A percentile compares a stretch with the other conserved stretches of the same genome.
Evolutionary conservation across 2,113 vertebrate species (phyloP).

Genomic region (Mastomys coucha): DNA sequence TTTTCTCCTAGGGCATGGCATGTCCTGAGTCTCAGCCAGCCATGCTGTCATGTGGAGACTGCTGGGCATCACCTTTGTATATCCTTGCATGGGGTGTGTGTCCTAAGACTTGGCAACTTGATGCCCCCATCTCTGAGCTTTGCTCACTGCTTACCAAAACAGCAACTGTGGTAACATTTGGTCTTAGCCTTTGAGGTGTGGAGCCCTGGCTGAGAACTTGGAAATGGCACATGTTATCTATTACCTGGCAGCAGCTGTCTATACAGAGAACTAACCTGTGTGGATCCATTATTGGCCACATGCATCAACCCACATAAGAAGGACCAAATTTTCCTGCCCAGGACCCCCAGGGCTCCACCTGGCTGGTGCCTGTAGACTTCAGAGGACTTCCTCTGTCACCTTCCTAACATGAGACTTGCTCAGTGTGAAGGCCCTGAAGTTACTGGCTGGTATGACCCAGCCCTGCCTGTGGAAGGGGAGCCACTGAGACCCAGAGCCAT

Average conservation of each 20-base stretch:
- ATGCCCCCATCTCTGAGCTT: neutral
- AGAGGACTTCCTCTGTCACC: neutral
- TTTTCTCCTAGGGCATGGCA: neutral
- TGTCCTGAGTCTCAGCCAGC: neutral
- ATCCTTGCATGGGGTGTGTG: no score
- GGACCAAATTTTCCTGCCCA: neutral
- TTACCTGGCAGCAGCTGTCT: neutral
- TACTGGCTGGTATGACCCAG: no score
- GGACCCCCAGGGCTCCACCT: neutral
- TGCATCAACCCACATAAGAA: neutral
- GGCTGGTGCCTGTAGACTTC: neutral
- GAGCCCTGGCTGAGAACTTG: neutral
- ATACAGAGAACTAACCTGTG: neutral
- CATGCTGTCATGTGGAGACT: neutral
- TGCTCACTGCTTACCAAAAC: neutral
- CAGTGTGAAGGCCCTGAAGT: neutral
- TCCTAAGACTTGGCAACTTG: neutral
- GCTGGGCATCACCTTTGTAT: neutral
- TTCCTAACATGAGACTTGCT: neutral
- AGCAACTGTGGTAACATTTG: rapidly evolving
- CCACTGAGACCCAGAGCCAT: rapidly evolving
- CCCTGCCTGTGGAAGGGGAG: neutral
- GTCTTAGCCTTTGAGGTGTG: neutral
- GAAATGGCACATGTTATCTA: neutral
- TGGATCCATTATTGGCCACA: neutral